These are phyloP conservation scores for Clarias macrocephalus DNA, from an alignment of 2,113 vertebrate genomes.

Conservation along the genomic window DNA sequence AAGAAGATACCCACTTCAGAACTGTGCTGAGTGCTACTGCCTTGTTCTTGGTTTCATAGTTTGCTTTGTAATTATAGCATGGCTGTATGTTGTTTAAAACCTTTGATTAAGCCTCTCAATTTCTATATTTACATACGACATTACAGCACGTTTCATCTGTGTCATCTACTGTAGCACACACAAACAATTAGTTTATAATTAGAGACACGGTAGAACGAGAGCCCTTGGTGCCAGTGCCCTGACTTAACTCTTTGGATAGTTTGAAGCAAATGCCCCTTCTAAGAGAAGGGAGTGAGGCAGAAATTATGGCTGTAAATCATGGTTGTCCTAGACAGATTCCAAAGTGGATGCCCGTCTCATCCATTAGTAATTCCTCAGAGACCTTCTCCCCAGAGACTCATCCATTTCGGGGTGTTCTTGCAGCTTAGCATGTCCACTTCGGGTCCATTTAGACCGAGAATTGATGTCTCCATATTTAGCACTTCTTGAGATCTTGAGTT, in stretches of 20 bases:
- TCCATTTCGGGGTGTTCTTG: slow-evolving; percentile 34
- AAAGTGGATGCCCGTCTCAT: slow-evolving; percentile 1
- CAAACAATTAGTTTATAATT: slow-evolving; percentile 13
- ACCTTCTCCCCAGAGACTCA: background rate
- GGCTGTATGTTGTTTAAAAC: background rate
- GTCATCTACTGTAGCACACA: background rate
- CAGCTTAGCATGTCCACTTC: slow-evolving; percentile 30
- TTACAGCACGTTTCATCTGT: background rate
- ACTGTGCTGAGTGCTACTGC: background rate
- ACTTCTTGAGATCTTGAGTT: background rate
- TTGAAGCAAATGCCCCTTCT: background rate
- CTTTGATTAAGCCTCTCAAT: slow-evolving; percentile 6
- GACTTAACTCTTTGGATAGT: background rate
- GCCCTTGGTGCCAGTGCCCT: no score
- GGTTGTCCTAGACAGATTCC: background rate
- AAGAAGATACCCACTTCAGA: background rate
- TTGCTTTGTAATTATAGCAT: slow-evolving; percentile 13
- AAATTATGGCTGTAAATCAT: slow-evolving; percentile 18
- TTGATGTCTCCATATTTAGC: background rate
- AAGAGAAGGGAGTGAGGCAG: slow-evolving; percentile 10
- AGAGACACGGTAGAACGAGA: background rate
- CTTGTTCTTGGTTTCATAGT: background rate
- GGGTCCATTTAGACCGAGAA: background rate
- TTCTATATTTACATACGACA: slow-evolving; percentile 10
- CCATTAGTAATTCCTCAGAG: slow-evolving; percentile 45